Conservation (phyloP, 2,888 invertebrate species). For the Caprella mutica region DNA sequence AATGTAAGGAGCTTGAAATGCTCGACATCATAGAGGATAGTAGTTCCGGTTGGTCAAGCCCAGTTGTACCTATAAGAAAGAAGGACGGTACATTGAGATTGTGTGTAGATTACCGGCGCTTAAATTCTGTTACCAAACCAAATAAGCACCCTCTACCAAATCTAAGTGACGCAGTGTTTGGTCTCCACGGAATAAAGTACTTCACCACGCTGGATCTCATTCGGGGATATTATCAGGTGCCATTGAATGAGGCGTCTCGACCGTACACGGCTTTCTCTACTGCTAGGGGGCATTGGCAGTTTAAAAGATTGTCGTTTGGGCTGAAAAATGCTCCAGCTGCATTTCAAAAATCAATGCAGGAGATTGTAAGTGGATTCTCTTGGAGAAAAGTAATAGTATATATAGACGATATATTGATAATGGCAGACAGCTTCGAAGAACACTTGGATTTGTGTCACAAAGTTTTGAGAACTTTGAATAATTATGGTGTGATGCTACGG, state of each 20-base stretch:
- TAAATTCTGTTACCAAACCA: neutral
- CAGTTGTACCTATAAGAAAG: neutral
- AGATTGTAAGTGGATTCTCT: neutral
- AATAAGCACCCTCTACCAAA: neutral
- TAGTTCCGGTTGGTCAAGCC: too few species aligned
- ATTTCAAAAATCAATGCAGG: neutral
- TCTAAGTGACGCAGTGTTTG: neutral
- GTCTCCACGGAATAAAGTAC: constrained; percentile 5
- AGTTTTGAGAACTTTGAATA: neutral
- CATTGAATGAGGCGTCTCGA: neutral
- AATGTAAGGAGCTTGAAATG: too few species aligned
- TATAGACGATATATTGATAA: constrained; percentile 1
- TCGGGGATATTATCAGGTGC: neutral
- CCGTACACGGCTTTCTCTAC: neutral
- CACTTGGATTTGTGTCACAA: neutral
- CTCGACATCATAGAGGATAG: too few species aligned
- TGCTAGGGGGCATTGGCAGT: neutral
- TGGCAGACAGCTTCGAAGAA: neutral
- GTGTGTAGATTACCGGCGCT: constrained; percentile 1
- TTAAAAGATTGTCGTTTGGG: neutral
- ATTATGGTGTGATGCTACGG: neutral
- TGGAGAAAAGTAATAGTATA: neutral
- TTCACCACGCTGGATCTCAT: constrained; percentile 3
- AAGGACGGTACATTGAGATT: neutral
- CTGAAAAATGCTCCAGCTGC: neutral